Evolutionary conservation across 2,888 invertebrate genomes (phyloP), one percentile per base, ranked within the genome.

Genomic region (Scaptomyza caliginosa): DNA sequence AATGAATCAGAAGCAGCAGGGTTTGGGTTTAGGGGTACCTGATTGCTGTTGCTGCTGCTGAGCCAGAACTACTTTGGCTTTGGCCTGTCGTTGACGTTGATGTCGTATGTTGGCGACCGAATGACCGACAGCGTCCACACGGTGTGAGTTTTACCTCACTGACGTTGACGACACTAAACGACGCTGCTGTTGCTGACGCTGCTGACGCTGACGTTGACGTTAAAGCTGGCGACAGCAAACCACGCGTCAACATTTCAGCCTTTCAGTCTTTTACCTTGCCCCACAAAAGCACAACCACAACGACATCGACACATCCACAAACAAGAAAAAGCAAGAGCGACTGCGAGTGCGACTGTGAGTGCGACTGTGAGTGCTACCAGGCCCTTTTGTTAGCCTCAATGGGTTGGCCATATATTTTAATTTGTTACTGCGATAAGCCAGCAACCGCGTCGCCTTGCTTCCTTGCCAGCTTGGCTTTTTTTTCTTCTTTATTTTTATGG

Each of bases 371-470:
- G 36, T 51, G 59, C 60, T 21, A 16, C 24, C 34, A 16, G 16
- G 21, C n/a, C 32, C 51, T 54, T 63, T 58, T 67, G 56, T 54
- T 63, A 49, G 68, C 36, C 51, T 49, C 38, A 55, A 52, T 56
- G 59, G 68, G 48, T 49, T 69, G 62, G 64, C 56, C 75, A 60
- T 68, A 81, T 80, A 81, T 77, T 82, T 82, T 82, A 81, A 81
- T 82, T 82, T 81, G 83, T 74, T 65, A 70, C 80, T 71, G 58
- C 69, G 66, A 73, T 63, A 63, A 63, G 68, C 48, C 51, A 40
- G 17, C 34, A 24, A 26, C 52, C 39, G 43, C 19, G 21, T 11
- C 21, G 19, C 10, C 8, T 16, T 40, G 2, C n/a, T 43, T 40
- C 28, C 21, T 17, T 13, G 10, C n/a, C 13, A 17, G 26, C 28